Percentiles rank a stretch among this genome's conserved stretches.
phyloP scores from a whole-genome alignment of 2,113 vertebrate genomes.

The Syngnathus scovelli region DNA sequence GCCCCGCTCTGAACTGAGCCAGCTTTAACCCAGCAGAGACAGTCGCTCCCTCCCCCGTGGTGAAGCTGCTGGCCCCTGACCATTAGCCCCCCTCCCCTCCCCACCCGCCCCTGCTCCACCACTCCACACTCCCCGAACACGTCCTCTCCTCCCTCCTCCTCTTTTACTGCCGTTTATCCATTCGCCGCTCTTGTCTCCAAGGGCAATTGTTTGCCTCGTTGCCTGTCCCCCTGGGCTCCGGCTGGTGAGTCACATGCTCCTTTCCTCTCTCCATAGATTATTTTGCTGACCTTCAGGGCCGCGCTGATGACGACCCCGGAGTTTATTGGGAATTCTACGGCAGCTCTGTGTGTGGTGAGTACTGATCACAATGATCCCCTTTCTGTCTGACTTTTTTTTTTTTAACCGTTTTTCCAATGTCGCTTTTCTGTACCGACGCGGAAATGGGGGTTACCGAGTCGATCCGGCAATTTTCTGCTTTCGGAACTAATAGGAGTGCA shows the following conservation, averaged over 20 bases:
- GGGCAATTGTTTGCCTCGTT: slow-evolving; percentile 54
- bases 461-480: neutral
- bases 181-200: slow-evolving; percentile 55
- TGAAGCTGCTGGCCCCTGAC: slow-evolving; percentile 61
- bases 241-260: slow-evolving; percentile 58
- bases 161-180: slow-evolving; percentile 45
- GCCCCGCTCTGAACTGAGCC: slow-evolving; percentile 57
- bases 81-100: slow-evolving; percentile 13
- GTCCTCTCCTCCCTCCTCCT: slow-evolving; percentile 44
- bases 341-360: slow-evolving; percentile 91
- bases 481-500: neutral
- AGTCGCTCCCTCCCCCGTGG: slow-evolving; percentile 58
- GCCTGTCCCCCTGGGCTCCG: slow-evolving; percentile 35
- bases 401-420: neutral
- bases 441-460: neutral
- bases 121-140: slow-evolving; percentile 18
- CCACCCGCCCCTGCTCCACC: neutral
- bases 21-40: slow-evolving; percentile 62
- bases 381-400: neutral
- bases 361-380: slow-evolving; percentile 19
- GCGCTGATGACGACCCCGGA: slow-evolving; percentile 76
- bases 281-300: slow-evolving; percentile 91
- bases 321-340: slow-evolving; percentile 91
- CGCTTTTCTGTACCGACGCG: neutral
- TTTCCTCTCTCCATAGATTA: slow-evolving; percentile 79